Conservation (phyloP, 2,113 vertebrate genomes). For the Scopus umbretta region DNA sequence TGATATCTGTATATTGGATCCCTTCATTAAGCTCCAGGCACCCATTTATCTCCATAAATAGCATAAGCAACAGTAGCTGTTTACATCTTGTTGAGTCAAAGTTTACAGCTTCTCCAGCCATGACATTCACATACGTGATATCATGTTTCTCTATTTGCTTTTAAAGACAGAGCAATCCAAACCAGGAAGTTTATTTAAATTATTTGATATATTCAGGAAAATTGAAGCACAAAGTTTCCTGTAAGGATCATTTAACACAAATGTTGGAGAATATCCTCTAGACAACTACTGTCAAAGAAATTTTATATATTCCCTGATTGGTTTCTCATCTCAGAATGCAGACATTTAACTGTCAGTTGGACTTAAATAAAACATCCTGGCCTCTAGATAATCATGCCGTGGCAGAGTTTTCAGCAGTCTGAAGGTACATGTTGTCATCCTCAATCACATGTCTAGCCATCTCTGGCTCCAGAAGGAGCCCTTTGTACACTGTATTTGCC, state of each 20-base stretch:
- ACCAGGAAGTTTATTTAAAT: background rate
- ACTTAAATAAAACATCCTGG: background rate
- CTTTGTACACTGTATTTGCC: background rate
- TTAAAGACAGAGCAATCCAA: background rate
- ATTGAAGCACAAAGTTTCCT: background rate
- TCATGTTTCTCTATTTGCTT: background rate
- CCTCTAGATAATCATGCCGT: background rate
- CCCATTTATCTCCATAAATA: slow-evolving; percentile 2
- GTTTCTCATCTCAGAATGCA: background rate
- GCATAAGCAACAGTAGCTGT: background rate
- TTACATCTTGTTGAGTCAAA: slow-evolving; percentile 25
- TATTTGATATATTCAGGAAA: background rate
- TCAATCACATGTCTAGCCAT: background rate
- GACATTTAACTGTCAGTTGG: background rate
- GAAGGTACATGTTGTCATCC: background rate
- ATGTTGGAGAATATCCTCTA: background rate
- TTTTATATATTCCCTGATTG: background rate
- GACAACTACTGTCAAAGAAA: background rate
- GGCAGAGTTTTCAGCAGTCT: background rate
- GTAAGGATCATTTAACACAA: background rate
- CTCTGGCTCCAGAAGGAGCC: background rate
- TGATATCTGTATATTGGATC: background rate
- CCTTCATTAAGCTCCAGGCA: background rate
- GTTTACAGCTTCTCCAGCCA: background rate
- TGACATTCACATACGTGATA: background rate